Evolutionary conservation across 2,113 vertebrate species (phyloP), one percentile per base, ranked within the genome.

Genomic region (Myocastor coypus): DNA sequence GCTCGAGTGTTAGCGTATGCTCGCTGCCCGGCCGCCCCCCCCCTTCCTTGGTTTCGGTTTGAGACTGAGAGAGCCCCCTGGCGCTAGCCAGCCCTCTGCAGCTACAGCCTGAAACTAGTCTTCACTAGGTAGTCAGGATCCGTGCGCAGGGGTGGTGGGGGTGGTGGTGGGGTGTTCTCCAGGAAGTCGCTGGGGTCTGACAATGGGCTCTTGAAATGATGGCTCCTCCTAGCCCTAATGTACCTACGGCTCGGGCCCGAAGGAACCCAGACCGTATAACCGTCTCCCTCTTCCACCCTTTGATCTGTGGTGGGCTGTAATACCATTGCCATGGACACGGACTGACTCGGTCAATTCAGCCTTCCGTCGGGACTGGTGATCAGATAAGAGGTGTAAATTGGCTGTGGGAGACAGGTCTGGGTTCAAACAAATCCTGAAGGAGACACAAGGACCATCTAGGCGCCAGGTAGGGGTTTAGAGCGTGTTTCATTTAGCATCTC

Each of bases 311-410:
- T 73, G 57, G 71, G 69, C 78, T 97, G 94, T 94, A 94, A 87
- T 93, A 77, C 95, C 95, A 97, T 94, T 97, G 94, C 87, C 96
- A 93, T 55, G 92, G 93, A 93, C 96, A 83, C 30, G 30, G 73
- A 52, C 95, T 83, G 81, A 88, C 68, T 10, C 0, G 42, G 91
- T 83, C 89, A 73, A 93, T 87, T 95, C 91, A 71, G 50, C 93
- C 92, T 96, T 96, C 46, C 0, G 66, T 93, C 93, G 87, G 91
- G 92, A 80, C 57, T 77, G 57, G 46, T 59, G 96, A 97, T 98
- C 95, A 96, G 96, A 98, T 97, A 97, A 97, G 97, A 96, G 90
- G 94, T 97, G 95, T 96, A 92, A 97, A 97, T 96, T 95, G 94
- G 85, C 89, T 94, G 37, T 89, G 46, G 68, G 89, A 89, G 78